phyloP scores from a whole-genome alignment of 37 sponge, comb jelly and placozoan species.

The Haliclona indistincta region DNA sequence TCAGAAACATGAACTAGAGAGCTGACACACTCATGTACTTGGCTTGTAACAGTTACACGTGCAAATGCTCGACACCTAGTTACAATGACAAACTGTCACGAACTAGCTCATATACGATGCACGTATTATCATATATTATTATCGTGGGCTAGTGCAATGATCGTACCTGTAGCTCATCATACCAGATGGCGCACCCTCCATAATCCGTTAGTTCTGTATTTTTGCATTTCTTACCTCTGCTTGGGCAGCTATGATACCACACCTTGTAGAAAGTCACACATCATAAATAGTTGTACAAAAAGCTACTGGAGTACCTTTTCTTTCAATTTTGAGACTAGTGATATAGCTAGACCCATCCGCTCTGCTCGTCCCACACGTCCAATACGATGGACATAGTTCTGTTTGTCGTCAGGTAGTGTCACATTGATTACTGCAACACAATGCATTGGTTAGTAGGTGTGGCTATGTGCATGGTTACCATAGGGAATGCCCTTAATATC shows the following conservation, averaged over 20 bases:
- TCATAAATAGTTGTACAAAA: background rate
- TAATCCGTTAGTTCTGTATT: slow-evolving; percentile 82
- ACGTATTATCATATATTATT: background rate
- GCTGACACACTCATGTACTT: background rate
- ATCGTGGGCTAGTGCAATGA: background rate
- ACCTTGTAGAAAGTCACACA: slow-evolving; percentile 47
- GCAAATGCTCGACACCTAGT: background rate
- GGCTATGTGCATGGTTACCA: slow-evolving; percentile 18
- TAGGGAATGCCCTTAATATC: slow-evolving; percentile 94
- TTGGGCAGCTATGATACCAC: slow-evolving; percentile 96
- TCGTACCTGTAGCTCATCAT: slow-evolving; percentile 83
- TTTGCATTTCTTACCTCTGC: slow-evolving; percentile 81
- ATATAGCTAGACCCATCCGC: slow-evolving; percentile 96
- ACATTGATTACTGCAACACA: slow-evolving; percentile 81
- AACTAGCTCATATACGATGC: background rate
- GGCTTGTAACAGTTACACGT: background rate
- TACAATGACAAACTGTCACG: background rate
- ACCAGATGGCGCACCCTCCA: slow-evolving; percentile 98
- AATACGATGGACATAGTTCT: slow-evolving; percentile 94
- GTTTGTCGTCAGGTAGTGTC: slow-evolving; percentile 93
- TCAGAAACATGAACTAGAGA: background rate
- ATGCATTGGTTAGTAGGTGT: background rate
- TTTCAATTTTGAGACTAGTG: slow-evolving; percentile 74
- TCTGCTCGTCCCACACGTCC: slow-evolving; percentile 92
- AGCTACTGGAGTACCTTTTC: slow-evolving; percentile 76